phyloP scores from a whole-genome alignment of 1,140 invertebrate species.

The Hestina assimilis region DNA sequence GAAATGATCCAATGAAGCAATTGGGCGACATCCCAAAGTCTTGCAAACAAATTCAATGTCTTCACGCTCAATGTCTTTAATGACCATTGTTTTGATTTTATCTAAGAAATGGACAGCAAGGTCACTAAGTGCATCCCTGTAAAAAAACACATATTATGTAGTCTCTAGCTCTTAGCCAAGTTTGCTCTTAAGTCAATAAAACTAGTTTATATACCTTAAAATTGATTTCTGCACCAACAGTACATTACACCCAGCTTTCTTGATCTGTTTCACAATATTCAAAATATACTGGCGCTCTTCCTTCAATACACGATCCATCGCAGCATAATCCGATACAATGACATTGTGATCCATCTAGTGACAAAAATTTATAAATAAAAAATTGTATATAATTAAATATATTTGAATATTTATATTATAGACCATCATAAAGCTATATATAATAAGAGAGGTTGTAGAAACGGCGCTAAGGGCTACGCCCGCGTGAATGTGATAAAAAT shows the following conservation, averaged over 20 bases:
- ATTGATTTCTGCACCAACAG: conserved; percentile 99
- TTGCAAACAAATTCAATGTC: conserved; percentile 15
- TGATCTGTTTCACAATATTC: conserved; percentile 99
- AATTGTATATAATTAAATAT: not conserved
- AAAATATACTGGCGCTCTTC: conserved; percentile 99
- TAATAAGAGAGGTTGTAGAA: no score
- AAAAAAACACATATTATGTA: conserved; percentile 25
- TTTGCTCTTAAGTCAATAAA: not conserved
- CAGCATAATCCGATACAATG: conserved; percentile 98
- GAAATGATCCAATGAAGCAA: conserved; percentile 99
- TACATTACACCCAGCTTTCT: conserved; percentile 98
- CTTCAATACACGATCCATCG: conserved; percentile 99
- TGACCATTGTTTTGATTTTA: conserved; percentile 98
- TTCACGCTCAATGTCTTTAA: conserved; percentile 16
- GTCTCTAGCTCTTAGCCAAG: not conserved
- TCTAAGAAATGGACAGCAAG: conserved; percentile 98
- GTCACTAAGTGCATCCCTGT: conserved; percentile 96
- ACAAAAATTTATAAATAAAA: not conserved
- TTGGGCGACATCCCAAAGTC: conserved; percentile 91
- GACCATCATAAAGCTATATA: no score
- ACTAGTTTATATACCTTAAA: conserved; percentile 82
- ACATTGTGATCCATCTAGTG: conserved; percentile 98
- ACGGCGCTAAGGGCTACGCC: no score
- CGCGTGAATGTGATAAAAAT: no score
- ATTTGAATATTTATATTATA: no score